Conservation (phyloP, 2,113 vertebrate species). For the Leucoraja erinaceus region DNA sequence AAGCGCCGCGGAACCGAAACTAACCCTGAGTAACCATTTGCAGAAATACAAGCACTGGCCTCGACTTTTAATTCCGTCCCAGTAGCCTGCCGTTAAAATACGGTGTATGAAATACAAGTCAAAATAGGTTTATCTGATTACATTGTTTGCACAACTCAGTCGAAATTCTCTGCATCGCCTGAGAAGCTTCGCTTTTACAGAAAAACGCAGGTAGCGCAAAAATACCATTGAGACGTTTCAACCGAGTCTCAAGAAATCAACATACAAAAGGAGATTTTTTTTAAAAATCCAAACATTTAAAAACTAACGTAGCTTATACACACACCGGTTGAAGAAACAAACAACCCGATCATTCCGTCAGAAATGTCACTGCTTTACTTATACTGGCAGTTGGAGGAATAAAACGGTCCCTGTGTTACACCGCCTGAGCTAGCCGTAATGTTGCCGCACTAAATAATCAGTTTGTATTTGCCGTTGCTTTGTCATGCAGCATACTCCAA, state of each 20-base stretch:
- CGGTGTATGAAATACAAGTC: not conserved
- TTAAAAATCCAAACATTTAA: not conserved
- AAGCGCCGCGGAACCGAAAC: slow-evolving; percentile 26
- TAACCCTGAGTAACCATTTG: slow-evolving; percentile 22
- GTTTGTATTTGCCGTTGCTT: slow-evolving; percentile 32
- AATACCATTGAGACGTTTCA: not conserved
- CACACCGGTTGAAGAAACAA: not conserved
- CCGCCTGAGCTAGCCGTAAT: not conserved
- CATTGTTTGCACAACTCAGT: not conserved
- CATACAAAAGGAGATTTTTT: not conserved
- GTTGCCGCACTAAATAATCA: slow-evolving; percentile 37
- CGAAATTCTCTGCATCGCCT: not conserved
- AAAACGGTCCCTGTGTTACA: not conserved
- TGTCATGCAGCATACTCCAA: slow-evolving; percentile 20
- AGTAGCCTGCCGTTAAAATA: not conserved
- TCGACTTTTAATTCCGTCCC: not conserved
- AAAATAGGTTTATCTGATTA: not conserved
- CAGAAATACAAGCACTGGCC: not conserved
- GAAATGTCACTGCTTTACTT: not conserved
- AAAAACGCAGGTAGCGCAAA: not conserved
- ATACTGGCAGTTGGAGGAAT: not conserved
- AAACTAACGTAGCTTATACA: not conserved
- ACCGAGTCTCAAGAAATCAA: not conserved
- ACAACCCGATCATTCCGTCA: slow-evolving; percentile 9
- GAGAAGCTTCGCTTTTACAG: not conserved